phyloP scores from a whole-genome alignment of 2,888 invertebrate genomes.

The Acrobasis suavella region DNA sequence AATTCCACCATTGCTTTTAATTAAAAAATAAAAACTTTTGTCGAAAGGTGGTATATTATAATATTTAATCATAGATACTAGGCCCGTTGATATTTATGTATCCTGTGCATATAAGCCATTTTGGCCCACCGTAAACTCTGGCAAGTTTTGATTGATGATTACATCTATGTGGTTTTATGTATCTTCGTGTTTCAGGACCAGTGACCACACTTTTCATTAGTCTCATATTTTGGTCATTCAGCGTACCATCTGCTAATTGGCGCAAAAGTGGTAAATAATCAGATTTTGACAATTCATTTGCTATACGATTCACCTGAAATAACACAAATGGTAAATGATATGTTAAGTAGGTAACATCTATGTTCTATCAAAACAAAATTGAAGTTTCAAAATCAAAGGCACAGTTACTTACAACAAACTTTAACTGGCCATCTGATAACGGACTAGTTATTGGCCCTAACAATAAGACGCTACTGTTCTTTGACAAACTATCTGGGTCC shows the following conservation, averaged over 20 bases:
- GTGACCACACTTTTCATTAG: constrained; percentile 60
- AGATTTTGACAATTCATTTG: constrained; percentile 64
- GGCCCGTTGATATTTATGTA: constrained; percentile 71
- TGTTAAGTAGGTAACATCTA: neutral
- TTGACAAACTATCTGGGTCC: constrained; percentile 68
- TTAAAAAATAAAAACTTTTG: neutral
- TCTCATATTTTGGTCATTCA: constrained; percentile 50
- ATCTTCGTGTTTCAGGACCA: constrained; percentile 66
- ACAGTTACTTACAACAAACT: constrained; percentile 59
- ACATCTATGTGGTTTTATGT: constrained; percentile 74
- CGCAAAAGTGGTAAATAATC: constrained; percentile 65
- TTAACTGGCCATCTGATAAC: constrained; percentile 58
- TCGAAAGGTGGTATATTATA: neutral
- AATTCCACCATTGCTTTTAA: too few species aligned
- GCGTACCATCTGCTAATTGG: constrained; percentile 61
- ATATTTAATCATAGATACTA: constrained; percentile 65
- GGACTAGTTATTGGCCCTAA: constrained; percentile 68
- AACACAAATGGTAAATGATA: neutral
- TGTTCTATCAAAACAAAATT: neutral
- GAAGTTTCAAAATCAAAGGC: constrained; percentile 9
- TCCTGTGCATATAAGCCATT: constrained; percentile 74
- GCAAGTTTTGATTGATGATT: constrained; percentile 69
- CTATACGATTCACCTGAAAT: constrained; percentile 68
- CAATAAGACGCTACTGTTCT: constrained; percentile 67
- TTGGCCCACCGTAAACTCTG: constrained; percentile 64